Base-by-base conservation (phyloP, 2,888 invertebrate species). In the Acleris laterana region DNA sequence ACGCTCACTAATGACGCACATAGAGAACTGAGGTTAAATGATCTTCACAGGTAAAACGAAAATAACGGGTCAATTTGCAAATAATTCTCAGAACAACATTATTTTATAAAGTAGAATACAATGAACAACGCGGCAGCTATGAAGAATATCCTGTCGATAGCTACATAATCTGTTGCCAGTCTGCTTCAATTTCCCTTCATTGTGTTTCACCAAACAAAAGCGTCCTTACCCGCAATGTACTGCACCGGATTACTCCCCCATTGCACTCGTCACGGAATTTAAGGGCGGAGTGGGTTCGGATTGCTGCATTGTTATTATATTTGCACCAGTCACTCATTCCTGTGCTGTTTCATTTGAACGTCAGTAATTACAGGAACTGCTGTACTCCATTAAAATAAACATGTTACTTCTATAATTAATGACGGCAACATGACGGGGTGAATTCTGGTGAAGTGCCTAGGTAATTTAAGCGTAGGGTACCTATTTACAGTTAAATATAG, bases 291-390 rank as follows among this genome's bases (percentile, higher is more conserved):
- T 44, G 44, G 51, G n/a, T 58, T 48, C 56, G 56, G 55, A 63
- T 58, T 63, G 58, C 63, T n/a, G 38, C 52, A 48, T 58, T 51
- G 52, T 63, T 52, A 58, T 63, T 63, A 52, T 57, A 52, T 57
- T 58, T 52, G 38, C 52, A 20, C 63, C 58, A 38, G 52, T 63
- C 49, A 49, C 50, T 63, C 46, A 38, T 63, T 46, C 44, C 28
- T 58, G 51, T 59, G 19, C 46, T 28, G 32, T 59, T 59, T 64
- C 42, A 53, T 63, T 52, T 25, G 56, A 63, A 51, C 57, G 53
- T 38, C 50, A 57, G 57, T 63, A 58, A 63, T 63, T 63, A 63
- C 44, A 28, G 56, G 25, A 17, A 56, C 44, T 57, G 44, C 38
- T 56, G 57, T 57, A 44, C 38, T 57, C 57, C 25, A 57, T 63